Evolutionary conservation across 1,140 invertebrate species (phyloP).

Genomic region (Trichonephila clavipes): DNA sequence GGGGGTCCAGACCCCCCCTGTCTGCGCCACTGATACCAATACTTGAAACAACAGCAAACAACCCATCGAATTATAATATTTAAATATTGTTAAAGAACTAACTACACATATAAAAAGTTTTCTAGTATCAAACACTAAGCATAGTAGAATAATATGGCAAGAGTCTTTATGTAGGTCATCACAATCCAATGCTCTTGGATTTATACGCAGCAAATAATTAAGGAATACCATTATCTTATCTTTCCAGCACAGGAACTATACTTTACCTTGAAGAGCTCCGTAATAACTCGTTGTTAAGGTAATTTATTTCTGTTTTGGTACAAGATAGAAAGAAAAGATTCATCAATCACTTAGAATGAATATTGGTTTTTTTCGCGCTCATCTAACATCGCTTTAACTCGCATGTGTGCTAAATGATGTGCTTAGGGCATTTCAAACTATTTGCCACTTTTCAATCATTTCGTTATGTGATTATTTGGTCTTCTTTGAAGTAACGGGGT

Average conservation of each 20-base stretch:
- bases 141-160: neutral
- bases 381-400: neutral
- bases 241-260: neutral
- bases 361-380: neutral
- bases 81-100: too few relatives aligned
- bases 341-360: neutral
- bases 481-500: too few relatives aligned
- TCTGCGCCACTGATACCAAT: too few relatives aligned
- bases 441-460: too few relatives aligned
- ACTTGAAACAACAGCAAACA: too few relatives aligned
- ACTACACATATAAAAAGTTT: too few relatives aligned
- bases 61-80: too few relatives aligned
- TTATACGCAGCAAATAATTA: neutral
- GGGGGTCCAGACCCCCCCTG: too few relatives aligned
- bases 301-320: neutral
- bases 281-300: neutral
- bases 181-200: neutral
- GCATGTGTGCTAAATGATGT: neutral
- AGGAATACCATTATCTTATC: slow-evolving; percentile 1
- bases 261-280: neutral
- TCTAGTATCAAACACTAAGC: too few relatives aligned
- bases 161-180: neutral
- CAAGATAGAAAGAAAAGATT: neutral
- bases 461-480: too few relatives aligned
- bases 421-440: too few relatives aligned